Percentiles rank a stretch among this genome's conserved stretches.
Evolutionary conservation across 2,797 vertebrate species (phyloP).

Genomic region (Strix occidentalis): DNA sequence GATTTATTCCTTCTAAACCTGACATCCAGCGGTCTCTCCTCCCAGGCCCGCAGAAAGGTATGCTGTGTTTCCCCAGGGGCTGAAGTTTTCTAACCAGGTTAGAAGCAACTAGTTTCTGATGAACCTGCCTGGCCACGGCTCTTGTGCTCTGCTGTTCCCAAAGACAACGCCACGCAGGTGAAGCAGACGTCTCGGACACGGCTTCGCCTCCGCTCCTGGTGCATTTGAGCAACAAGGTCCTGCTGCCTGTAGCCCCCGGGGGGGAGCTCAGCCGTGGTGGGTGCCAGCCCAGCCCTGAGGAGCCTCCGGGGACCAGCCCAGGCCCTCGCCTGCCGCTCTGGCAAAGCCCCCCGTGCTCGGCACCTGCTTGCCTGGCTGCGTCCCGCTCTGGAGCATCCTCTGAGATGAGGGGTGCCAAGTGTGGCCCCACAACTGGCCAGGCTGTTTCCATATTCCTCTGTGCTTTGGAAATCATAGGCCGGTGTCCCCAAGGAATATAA

Average conservation of each 20-base stretch:
- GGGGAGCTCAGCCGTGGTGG: not conserved
- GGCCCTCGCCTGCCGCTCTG: not conserved
- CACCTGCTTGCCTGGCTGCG: accelerated
- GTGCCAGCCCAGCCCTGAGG: not conserved
- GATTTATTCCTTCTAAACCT: not conserved
- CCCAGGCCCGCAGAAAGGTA: not conserved
- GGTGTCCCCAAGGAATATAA: not conserved
- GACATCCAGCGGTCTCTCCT: not conserved
- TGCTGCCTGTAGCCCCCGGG: not conserved
- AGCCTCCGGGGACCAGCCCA: not conserved
- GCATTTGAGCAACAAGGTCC: not conserved
- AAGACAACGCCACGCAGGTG: accelerated
- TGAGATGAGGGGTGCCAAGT: accelerated
- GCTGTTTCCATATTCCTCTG: not conserved
- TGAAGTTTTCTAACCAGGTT: not conserved
- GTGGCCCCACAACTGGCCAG: not conserved
- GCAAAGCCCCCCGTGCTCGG: not conserved
- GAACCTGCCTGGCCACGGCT: not conserved
- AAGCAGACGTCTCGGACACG: accelerated
- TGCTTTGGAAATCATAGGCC: not conserved
- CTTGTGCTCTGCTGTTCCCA: not conserved
- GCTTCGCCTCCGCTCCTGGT: accelerated
- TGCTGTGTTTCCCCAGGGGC: not conserved
- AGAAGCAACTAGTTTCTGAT: not conserved
- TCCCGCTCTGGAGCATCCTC: not conserved